Conservation (phyloP, 2,113 vertebrate genomes). For the Hiodon tergisus region DNA sequence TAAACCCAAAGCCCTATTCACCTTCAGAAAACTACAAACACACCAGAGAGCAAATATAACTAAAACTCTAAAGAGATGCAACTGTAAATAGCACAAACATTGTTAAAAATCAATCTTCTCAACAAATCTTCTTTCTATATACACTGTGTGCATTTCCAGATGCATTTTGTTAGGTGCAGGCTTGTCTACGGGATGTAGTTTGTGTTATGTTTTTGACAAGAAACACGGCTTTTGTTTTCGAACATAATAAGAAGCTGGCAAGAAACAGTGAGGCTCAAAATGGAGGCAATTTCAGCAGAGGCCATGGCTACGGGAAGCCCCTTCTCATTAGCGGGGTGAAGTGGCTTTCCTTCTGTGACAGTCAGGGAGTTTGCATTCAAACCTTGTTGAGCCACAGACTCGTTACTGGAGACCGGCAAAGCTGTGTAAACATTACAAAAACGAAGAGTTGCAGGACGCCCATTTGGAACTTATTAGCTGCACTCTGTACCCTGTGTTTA, state of each 20-base stretch:
- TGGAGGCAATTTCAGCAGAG: not conserved
- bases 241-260: not conserved
- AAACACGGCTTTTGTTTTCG: not conserved
- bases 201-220: not conserved
- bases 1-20: not conserved
- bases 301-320: conserved; percentile 11
- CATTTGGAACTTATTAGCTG: conserved; percentile 49
- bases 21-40: not conserved
- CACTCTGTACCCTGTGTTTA: conserved; percentile 44
- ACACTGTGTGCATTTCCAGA: not conserved
- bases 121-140: not conserved
- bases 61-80: not conserved
- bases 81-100: not conserved
- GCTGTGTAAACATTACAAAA: conserved; percentile 50
- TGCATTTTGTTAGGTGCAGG: not conserved
- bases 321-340: conserved; percentile 10
- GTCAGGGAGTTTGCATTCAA: conserved; percentile 21
- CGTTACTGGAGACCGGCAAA: conserved; percentile 41
- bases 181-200: not conserved
- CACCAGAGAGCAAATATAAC: not conserved
- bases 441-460: conserved; percentile 45
- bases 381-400: conserved; percentile 37
- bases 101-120: not conserved
- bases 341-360: conserved; percentile 30
- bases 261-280: conserved; percentile 7